Base-by-base conservation (phyloP, 2,113 vertebrate species). In the Prochilodus magdalenae region DNA sequence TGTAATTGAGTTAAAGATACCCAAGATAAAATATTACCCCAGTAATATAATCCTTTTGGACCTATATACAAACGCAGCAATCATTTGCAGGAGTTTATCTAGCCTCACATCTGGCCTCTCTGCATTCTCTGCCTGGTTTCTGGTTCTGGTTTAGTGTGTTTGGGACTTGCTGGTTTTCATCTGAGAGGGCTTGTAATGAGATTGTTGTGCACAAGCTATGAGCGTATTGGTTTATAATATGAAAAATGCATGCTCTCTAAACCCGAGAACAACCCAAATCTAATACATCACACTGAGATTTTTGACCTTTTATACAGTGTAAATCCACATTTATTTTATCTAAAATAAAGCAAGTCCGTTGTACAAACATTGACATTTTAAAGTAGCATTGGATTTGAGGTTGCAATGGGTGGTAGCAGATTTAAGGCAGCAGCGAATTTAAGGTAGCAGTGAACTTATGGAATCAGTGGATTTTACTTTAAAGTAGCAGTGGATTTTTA, bases 1-100 rank as follows among this genome's bases (percentile, higher is more conserved):
- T n/a, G n/a, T n/a, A n/a, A n/a, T n/a, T n/a, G n/a, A n/a, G n/a
- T n/a, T n/a, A n/a, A n/a, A n/a, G n/a, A n/a, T n/a, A n/a, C n/a
- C n/a, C n/a, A n/a, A n/a, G n/a, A n/a, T n/a, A n/a, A n/a, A n/a
- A n/a, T n/a, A n/a, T n/a, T n/a, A n/a, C n/a, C n/a, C n/a, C n/a
- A n/a, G n/a, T n/a, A n/a, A n/a, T n/a, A n/a, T n/a, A n/a, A n/a
- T n/a, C n/a, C n/a, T n/a, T n/a, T n/a, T 75, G 65, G 44, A 44
- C 79, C 24, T 55, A 70, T 71, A 73, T 72, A 24, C 60, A 53
- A 51, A 69, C 63, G 60, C 49, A 62, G 67, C n/a, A 71, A 33
- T 62, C 62, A 71, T 80, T 79, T 76, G 59, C 26, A 26, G 59
- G 49, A 4, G 24, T 70, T 79, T 87, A 82, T 84, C 81, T 69